Evolutionary conservation across 2,888 invertebrate genomes (phyloP), one percentile per base, ranked within the genome.

Genomic region (Troides oblongomaculatus): DNA sequence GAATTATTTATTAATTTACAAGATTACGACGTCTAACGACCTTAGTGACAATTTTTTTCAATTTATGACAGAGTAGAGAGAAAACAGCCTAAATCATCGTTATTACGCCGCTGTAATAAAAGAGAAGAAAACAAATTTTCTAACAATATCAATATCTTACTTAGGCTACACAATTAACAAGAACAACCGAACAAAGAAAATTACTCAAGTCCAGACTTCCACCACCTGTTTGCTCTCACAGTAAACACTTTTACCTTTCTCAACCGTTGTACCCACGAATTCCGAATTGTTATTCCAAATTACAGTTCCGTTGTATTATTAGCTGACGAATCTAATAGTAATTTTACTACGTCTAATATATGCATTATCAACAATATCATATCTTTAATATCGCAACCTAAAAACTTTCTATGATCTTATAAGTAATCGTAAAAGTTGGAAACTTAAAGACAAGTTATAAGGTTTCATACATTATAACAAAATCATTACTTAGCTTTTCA

Each of bases 151-250:
- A 62, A 39, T 62, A 39, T 62, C 25, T 58, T 21, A 50, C 50
- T 50, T 50, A 18, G 50, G 50, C 50, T 17, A 43, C 14, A 43
- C 17, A 21, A 58, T 43, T 57, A 50, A 50, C 50, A 50, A 50
- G 50, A 50, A 17, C 50, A 50, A 50, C 50, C 18, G 18, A 50
- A 50, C 50, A 21, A 62, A 23, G 58, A 23, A 53, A 61, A 66
- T 53, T 56, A 61, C 36, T 21, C 25, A 23, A 50, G 46, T 25
- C 39, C 39, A 60, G 36, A 59, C 50, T 50, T 21, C 5, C 53
- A 25, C 36, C 62, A 66, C 66, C 66, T 61, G 61, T 50, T 66
- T 17, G 36, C 53, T 61, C 46, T 50, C 66, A 53, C 18, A n/a
- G 46, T 59, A 66, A 61, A 61, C 50, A 61, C 36, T 21, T 53